Evolutionary conservation across 2,797 vertebrate species (phyloP).

Genomic region (Hypotaenidia philippensis): DNA sequence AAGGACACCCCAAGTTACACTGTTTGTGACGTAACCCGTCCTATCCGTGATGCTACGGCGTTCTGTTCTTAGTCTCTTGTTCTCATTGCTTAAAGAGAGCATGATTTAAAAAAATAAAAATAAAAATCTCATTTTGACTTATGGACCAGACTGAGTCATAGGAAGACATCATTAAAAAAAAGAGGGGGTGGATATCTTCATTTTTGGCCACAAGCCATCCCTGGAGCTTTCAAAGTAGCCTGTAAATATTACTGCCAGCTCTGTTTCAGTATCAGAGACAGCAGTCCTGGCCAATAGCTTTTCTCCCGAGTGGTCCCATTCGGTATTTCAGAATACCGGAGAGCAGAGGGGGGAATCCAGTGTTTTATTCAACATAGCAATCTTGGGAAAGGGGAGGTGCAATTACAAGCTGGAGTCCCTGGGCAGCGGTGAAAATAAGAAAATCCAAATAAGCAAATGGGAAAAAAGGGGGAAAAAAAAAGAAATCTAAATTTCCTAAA

Average conservation of each 20-base stretch:
- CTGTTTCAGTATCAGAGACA: conserved; percentile 56
- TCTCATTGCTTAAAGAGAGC: conserved; percentile 43
- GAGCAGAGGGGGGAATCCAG: conserved; percentile 14
- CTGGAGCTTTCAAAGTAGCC: conserved; percentile 61
- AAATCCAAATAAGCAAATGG: not conserved
- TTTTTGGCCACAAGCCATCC: conserved; percentile 69
- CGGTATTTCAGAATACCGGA: not conserved
- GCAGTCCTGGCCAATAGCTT: conserved; percentile 21
- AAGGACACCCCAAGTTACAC: conserved; percentile 59
- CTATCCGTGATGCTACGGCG: conserved; percentile 9
- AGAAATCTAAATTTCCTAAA: not conserved
- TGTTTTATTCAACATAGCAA: conserved; percentile 22
- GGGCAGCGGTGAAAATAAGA: not conserved
- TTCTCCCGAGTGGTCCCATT: conserved; percentile 33
- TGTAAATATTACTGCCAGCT: conserved; percentile 58
- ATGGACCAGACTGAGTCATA: conserved; percentile 67
- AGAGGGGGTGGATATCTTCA: conserved; percentile 59
- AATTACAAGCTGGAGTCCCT: not conserved
- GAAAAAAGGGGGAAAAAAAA: not conserved
- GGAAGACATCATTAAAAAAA: conserved; percentile 57
- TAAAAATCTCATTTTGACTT: conserved; percentile 54
- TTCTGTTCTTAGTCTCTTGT: conserved; percentile 62
- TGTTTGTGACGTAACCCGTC: conserved; percentile 11
- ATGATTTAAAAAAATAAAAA: conserved; percentile 18
- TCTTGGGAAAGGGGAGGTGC: conserved; percentile 24